phyloP scores from a whole-genome alignment of 64 coral and sea anemone species.

The Acropora tenuis region DNA sequence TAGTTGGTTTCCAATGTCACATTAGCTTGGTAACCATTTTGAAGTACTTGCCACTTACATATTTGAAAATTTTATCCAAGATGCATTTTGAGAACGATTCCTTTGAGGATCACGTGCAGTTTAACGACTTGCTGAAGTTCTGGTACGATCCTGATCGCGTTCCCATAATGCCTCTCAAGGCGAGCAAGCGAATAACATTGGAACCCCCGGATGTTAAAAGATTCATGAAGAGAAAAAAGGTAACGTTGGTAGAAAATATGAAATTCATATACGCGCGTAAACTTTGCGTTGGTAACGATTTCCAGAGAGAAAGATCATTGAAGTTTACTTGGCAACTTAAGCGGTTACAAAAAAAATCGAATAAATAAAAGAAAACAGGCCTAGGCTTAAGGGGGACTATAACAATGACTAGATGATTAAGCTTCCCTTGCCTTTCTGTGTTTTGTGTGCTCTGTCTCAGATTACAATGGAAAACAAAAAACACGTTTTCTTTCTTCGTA shows the following conservation, averaged over 20 bases:
- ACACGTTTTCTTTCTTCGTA: background rate
- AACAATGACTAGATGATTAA: too few species aligned
- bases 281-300: too few species aligned
- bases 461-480: background rate
- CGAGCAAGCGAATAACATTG: slow-evolving; percentile 9
- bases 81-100: slow-evolving; percentile 76
- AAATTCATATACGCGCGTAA: too few species aligned
- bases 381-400: background rate
- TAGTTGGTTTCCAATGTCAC: slow-evolving; percentile 96
- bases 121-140: slow-evolving; percentile 62
- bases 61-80: slow-evolving; percentile 69
- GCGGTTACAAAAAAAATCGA: too few species aligned
- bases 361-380: too few species aligned
- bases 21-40: slow-evolving; percentile 82
- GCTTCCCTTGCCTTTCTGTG: too few species aligned
- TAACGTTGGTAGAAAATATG: background rate
- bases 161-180: slow-evolving; percentile 32
- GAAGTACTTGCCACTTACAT: slow-evolving; percentile 82
- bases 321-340: too few species aligned
- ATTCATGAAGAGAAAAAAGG: slow-evolving; percentile 14
- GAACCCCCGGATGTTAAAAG: slow-evolving; percentile 22
- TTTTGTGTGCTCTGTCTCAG: background rate
- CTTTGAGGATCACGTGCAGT: slow-evolving; percentile 59
- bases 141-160: slow-evolving; percentile 64
- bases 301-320: too few species aligned